Conservation (phyloP, 2,888 invertebrate genomes). For the Griposia aprilina region DNA sequence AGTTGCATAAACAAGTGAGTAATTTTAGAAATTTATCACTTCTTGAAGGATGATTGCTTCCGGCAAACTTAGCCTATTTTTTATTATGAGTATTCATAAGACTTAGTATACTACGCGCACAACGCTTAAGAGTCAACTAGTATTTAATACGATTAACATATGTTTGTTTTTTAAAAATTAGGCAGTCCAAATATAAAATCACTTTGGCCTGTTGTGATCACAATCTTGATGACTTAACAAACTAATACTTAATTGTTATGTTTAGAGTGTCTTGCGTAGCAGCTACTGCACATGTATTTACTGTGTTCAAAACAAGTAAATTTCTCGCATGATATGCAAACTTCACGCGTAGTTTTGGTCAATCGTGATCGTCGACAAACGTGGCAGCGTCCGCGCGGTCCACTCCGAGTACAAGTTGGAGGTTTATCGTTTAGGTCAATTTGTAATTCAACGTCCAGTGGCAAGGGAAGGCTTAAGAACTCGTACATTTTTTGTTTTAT, state of each 20-base stretch:
- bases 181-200: constrained; percentile 36
- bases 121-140: constrained; percentile 31
- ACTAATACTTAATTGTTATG: constrained; percentile 16
- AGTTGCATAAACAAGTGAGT: constrained; percentile 24
- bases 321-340: constrained; percentile 36
- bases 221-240: constrained; percentile 28
- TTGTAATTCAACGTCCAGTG: constrained; percentile 41
- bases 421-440: constrained; percentile 33
- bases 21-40: constrained; percentile 45
- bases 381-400: constrained; percentile 48
- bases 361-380: constrained; percentile 29
- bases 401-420: constrained; percentile 17
- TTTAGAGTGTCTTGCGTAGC: constrained; percentile 20
- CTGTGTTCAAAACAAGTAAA: constrained; percentile 55
- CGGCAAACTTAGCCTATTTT: constrained; percentile 22
- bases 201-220: constrained; percentile 48
- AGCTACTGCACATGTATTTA: constrained; percentile 39
- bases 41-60: constrained; percentile 4
- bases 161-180: constrained; percentile 16
- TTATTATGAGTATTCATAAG: constrained; percentile 26
- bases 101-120: constrained; percentile 39
- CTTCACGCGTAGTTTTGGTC: constrained; percentile 46
- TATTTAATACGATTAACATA: constrained; percentile 50
- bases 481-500: constrained; percentile 53
- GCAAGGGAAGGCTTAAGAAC: constrained; percentile 38